phyloP scores from a whole-genome alignment of 2,888 invertebrate genomes.

The Machimus rusticus region DNA sequence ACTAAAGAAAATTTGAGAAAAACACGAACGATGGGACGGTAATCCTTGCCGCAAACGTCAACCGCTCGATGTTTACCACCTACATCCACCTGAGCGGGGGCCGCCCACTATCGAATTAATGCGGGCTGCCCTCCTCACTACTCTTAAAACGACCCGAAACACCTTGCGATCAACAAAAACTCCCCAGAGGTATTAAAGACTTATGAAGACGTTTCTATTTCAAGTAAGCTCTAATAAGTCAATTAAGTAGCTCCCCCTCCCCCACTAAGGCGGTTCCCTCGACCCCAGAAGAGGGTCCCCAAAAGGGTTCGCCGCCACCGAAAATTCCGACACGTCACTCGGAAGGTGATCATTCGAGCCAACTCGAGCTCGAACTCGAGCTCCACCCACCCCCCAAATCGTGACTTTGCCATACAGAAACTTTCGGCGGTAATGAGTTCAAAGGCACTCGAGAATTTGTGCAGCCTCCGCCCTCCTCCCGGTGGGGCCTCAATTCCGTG shows the following conservation, averaged over 20 bases:
- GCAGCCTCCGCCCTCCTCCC: not conserved
- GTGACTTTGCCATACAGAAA: slow-evolving; percentile 2
- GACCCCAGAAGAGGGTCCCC: not conserved
- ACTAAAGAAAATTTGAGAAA: not conserved
- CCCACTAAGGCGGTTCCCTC: not conserved
- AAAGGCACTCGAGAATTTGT: slow-evolving; percentile 23
- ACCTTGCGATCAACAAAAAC: not conserved
- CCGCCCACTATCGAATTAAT: not conserved
- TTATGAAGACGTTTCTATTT: slow-evolving; percentile 28
- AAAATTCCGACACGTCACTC: slow-evolving; percentile 24
- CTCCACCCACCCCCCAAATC: not conserved
- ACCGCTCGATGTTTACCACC: not conserved
- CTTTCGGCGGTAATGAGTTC: not conserved
- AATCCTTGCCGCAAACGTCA: not conserved
- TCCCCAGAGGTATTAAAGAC: not conserved
- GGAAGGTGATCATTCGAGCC: not conserved
- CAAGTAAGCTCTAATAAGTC: slow-evolving; percentile 25
- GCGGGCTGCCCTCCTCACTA: not conserved
- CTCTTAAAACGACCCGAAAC: not conserved
- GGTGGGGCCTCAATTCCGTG: not conserved
- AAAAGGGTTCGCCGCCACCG: not conserved
- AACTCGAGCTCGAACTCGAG: not conserved
- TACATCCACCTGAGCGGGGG: not conserved
- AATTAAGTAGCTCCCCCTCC: not conserved
- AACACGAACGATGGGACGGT: not conserved